Base-by-base conservation (phyloP, 2,888 invertebrate genomes). In the Portevinia maculata region DNA sequence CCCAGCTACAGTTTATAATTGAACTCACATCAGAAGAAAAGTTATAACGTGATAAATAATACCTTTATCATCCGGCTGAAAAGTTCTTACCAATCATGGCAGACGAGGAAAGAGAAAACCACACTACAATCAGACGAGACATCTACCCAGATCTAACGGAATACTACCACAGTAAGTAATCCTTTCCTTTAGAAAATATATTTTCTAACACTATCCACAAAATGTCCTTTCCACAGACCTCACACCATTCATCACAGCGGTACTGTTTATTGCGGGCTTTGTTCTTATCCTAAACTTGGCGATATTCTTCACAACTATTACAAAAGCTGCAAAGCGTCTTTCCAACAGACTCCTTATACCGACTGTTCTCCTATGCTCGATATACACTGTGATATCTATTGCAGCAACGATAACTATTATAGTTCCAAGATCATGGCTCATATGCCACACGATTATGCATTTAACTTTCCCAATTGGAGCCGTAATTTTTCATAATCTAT, bases 361-460 rank as follows among this genome's bases (percentile, higher is more conserved):
- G 8, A 87, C 88, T 0, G 87, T 87, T 17, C 37, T 86, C 1
- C 86, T 90, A 73, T 88, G 88, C 76, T 88, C 87, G 1, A 52
- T 90, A 17, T 90, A 90, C 85, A 89, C 90, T 21, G 52, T 90
- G 4, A 88, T 90, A 13, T 88, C 89, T 19, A 11, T 88, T 59
- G 88, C 89, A 1, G 90, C 90, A 0, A 32, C 89, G 50, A 84
- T 87, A 1, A 89, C 90, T 28, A 86, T 90, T n/a, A 65, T 90
- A 24, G 78, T 89, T 74, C 90, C 90, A 0, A 88, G 88, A 75
- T 85, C 87, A 41, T 88, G 90, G 88, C 86, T 90, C n/a, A 52
- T 88, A 8, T 89, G 89, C 71, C 88, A 90, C 79, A 90, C 90
- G 0, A 86, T 90, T 8, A 90, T 90, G 89, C 90, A 90, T 84